A percentile compares a stretch with the other conserved stretches of the same genome.
Evolutionary conservation across 2,797 vertebrate genomes (phyloP).

Genomic region (Gymnoscopelus braueri): DNA sequence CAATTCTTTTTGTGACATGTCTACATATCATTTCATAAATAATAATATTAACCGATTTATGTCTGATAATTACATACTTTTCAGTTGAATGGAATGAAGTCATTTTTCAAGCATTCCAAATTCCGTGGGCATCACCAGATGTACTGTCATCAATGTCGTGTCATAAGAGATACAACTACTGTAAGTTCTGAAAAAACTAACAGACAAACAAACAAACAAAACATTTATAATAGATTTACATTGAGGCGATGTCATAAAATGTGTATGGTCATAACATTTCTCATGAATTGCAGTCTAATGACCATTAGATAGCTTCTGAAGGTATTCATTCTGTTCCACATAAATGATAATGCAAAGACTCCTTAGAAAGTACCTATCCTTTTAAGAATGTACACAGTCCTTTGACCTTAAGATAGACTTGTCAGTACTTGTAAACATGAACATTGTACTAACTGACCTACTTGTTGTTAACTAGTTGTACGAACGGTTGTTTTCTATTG

Average conservation of each 20-base stretch:
- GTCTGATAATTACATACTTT: background rate
- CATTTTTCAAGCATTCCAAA: slow-evolving; percentile 41
- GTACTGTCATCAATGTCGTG: slow-evolving; percentile 70
- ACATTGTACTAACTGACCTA: too few species aligned
- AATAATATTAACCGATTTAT: background rate
- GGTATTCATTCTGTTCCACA: too few species aligned
- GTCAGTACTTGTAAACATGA: too few species aligned
- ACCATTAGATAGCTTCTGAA: too few species aligned
- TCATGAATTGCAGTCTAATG: background rate
- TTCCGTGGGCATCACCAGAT: slow-evolving; percentile 69
- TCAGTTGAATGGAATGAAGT: slow-evolving; percentile 41
- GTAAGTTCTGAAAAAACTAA: slow-evolving; percentile 59
- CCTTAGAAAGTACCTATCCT: too few species aligned
- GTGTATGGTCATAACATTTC: background rate
- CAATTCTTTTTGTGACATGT: background rate
- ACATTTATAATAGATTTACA: background rate
- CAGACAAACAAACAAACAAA: background rate
- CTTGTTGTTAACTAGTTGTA: too few species aligned
- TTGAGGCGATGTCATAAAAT: background rate
- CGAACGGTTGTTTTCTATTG: too few species aligned
- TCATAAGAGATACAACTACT: slow-evolving; percentile 61
- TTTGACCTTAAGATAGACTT: too few species aligned
- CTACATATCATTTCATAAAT: background rate
- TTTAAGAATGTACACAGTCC: too few species aligned
- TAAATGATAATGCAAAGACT: too few species aligned